Conservation (phyloP, 2,113 vertebrate species). For the Osmerus mordax region DNA sequence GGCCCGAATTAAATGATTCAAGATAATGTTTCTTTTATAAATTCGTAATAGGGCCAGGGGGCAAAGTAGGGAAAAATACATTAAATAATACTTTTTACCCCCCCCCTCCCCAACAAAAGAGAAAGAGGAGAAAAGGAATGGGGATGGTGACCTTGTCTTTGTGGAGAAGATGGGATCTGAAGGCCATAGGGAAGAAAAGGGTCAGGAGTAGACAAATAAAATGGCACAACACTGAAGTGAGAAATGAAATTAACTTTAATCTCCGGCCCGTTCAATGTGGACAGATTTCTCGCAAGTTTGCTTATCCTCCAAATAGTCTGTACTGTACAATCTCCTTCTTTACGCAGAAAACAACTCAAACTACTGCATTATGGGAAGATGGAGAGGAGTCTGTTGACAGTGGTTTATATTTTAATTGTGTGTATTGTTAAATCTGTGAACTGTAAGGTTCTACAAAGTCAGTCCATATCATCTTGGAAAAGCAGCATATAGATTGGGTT, state of each 20-base stretch:
- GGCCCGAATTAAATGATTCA: constrained; percentile 85
- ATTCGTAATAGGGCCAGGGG: constrained; percentile 71
- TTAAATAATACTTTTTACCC: constrained; percentile 43
- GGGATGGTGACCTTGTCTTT: constrained; percentile 24
- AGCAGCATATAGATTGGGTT: constrained; percentile 24
- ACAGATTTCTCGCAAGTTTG: constrained; percentile 29
- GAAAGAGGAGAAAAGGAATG: constrained; percentile 22
- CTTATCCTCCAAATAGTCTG: neutral
- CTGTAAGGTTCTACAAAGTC: neutral
- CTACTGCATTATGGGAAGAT: neutral
- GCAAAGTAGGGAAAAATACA: constrained; percentile 46
- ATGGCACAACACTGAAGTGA: constrained; percentile 32
- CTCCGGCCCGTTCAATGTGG: constrained; percentile 19
- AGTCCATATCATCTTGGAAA: constrained; percentile 15
- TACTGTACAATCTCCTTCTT: constrained; percentile 6
- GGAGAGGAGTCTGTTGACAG: constrained; percentile 2
- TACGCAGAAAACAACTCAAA: neutral
- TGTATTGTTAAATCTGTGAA: constrained; percentile 4
- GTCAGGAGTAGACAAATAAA: constrained; percentile 23
- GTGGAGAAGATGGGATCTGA: neutral
- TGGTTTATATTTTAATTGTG: neutral
- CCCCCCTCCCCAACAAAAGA: constrained; percentile 17
- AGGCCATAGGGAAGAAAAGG: neutral
- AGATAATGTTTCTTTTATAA: constrained; percentile 83
- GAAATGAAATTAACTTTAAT: constrained; percentile 58